These are phyloP conservation scores for Drusus annulatus DNA, from an alignment of 1,140 invertebrate genomes.

Conservation along the genomic window DNA sequence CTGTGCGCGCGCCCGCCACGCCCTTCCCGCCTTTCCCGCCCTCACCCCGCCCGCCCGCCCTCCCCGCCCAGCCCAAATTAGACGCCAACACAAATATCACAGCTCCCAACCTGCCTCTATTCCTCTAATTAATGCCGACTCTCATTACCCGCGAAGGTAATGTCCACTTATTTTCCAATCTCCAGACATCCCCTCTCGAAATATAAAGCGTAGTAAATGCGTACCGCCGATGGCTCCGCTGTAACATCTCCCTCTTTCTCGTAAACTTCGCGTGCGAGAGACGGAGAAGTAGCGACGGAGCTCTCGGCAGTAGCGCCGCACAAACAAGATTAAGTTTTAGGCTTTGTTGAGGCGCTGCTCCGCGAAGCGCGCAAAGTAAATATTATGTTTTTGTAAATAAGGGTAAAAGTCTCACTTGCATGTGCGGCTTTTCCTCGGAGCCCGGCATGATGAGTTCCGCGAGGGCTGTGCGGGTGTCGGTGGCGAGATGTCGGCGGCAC, in stretches of 20 bases:
- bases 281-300: too few relatives aligned
- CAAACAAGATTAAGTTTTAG: not conserved
- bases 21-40: conserved; percentile 19
- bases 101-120: not conserved
- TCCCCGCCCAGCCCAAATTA: not conserved
- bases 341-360: not conserved
- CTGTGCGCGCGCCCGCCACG: conserved; percentile 19
- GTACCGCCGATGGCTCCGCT: too few relatives aligned
- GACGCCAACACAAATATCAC: not conserved
- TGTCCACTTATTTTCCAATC: too few relatives aligned
- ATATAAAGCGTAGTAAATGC: too few relatives aligned
- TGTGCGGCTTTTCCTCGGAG: conserved; percentile 48
- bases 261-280: too few relatives aligned
- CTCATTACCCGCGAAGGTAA: not conserved
- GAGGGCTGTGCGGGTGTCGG: not conserved
- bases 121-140: not conserved
- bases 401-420: conserved; percentile 49
- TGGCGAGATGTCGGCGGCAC: not conserved
- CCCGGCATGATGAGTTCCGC: conserved; percentile 39
- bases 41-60: not conserved
- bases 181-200: too few relatives aligned
- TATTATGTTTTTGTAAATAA: conserved; percentile 30
- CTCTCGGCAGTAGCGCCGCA: too few relatives aligned
- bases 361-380: not conserved
- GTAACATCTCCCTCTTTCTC: too few relatives aligned